Base-by-base conservation (phyloP, 2,888 invertebrate species). In the Laspeyria flexula region DNA sequence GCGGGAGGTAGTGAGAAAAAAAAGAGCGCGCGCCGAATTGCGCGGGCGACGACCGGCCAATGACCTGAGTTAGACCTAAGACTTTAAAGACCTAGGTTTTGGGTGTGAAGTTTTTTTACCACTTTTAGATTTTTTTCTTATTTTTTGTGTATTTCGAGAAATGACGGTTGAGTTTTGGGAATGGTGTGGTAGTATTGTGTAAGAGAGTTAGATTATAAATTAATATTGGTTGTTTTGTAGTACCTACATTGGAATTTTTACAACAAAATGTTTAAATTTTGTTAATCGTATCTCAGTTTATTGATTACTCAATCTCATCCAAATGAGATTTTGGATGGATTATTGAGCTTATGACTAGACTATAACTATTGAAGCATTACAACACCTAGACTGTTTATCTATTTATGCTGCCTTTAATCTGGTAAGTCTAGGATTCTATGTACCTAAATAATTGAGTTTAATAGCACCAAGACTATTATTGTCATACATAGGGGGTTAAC, bases 1-100 rank as follows among this genome's bases (percentile, higher is more conserved):
- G 58, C 57, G 52, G 55, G 62, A 62, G 53, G 49, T 37, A 40
- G 43, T 30, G 40, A 42, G 45, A 48, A 73, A 79, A 83, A 84
- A 81, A 42, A 41, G 37, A 81, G 80, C 75, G 65, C 73, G 67
- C 73, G 75, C 86, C 87, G 81, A 87, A 79, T 83, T 81, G 80
- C 75, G 82, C 86, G 90, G 90, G 82, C 90, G 86, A 70, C 88
- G 91, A 90, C 92, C 91, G 92, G 92, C 50, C 90, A 66, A 55
- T 71, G 87, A 90, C 85, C 91, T 71, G 65, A 46, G 79, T 83
- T 78, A 77, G 77, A 76, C 72, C 72, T 74, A 71, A 71, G 51
- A 65, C 44, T 68, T 65, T 38, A 38, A 68, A 68, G 73, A 66
- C 73, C 79, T 85, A 84, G 83, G 74, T 63, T 57, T 56, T 57